phyloP scores from a whole-genome alignment of 2,888 invertebrate species.

The Taenaris catops region DNA sequence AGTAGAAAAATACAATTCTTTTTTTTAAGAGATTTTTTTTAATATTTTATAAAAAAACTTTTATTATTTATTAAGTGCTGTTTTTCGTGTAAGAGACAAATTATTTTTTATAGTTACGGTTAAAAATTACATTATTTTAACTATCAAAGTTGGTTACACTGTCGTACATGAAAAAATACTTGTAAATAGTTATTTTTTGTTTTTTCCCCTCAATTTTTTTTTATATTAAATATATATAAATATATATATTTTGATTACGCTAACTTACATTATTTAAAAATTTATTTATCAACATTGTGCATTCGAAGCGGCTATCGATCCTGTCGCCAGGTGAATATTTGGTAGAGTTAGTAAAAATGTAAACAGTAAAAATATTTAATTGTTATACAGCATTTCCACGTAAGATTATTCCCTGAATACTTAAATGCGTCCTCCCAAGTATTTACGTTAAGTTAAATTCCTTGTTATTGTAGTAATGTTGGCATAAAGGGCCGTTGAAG shows the following conservation, averaged over 20 bases:
- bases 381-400: too few relatives aligned
- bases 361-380: background rate
- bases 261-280: conserved; percentile 14
- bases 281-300: conserved; percentile 42
- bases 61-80: conserved; percentile 19
- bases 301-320: conserved; percentile 48
- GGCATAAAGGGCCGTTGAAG: too few relatives aligned
- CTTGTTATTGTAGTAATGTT: too few relatives aligned
- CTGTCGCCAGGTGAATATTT: conserved; percentile 29
- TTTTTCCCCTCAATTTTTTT: conserved; percentile 3
- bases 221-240: conserved; percentile 16
- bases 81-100: conserved; percentile 20
- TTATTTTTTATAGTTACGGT: conserved; percentile 17
- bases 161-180: conserved; percentile 21
- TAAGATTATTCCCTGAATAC: too few relatives aligned
- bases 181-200: conserved; percentile 16
- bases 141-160: conserved; percentile 16
- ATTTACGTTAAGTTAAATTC: too few relatives aligned
- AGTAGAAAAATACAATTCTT: conserved; percentile 30
- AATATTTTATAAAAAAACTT: conserved; percentile 15
- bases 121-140: conserved; percentile 10
- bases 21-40: conserved; percentile 15
- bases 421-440: too few relatives aligned
- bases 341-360: conserved; percentile 14
- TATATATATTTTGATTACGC: conserved; percentile 17